Evolutionary conservation across 2,888 invertebrate species (phyloP), one percentile per base, ranked within the genome.

Genomic region (Nomada ruficornis): DNA sequence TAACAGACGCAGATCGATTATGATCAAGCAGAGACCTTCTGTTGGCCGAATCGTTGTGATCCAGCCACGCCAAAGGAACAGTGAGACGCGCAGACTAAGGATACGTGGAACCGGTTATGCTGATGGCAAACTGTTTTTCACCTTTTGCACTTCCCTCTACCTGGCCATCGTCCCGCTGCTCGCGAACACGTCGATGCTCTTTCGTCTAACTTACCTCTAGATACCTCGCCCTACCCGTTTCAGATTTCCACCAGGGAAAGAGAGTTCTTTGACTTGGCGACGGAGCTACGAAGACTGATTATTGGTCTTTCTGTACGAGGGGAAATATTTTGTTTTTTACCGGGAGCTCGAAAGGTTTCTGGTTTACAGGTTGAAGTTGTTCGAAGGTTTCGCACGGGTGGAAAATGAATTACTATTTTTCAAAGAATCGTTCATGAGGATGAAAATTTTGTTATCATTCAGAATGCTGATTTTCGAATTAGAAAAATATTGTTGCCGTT

Each of bases 81-180:
- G 84, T 15, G 73, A 83, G 83, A 84, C 83, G 80, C 85, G 52
- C 77, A 63, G 83, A 18, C 68, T 23, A 23, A 60, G 52, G 64
- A 80, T 85, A 87, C 82, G 84, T 68, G 84, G 86, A 92, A 92
- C 91, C 91, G 91, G 91, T 92, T 92, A 91, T 91, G 91, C 88
- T 90, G 90, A 92, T 91, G 89, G 86, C 88, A 89, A 91, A 91
- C 87, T 88, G 91, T 91, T 91, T 91, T 91, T 91, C 91, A 90
- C 90, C 91, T 91, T 91, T 91, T 90, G 89, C 90, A 87, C 86
- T 88, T 88, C 87, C 87, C 86, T 86, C 82, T 76, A 72, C 75
- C 63, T 71, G 57, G 60, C 18, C 64, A 44, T 79, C 81, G 77
- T 69, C 78, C 72, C 83, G 72, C 77, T 70, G 71, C 57, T 42